Conservation (phyloP, 2,797 vertebrate genomes). For the Schizopygopsis pylzovi region DNA sequence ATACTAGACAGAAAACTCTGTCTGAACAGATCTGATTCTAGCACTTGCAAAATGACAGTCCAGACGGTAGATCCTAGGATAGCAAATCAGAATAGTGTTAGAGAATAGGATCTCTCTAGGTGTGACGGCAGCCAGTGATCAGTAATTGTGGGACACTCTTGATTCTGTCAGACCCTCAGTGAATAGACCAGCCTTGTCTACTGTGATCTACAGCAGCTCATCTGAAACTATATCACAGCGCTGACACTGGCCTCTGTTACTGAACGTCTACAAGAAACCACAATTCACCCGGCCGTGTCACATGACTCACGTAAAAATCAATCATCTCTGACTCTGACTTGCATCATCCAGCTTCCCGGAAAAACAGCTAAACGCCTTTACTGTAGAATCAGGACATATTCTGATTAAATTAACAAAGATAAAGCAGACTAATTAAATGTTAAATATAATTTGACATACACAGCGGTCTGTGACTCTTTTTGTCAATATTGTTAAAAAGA, state of each 20-base stretch:
- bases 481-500: background rate
- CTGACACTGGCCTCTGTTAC: slow-evolving; percentile 37
- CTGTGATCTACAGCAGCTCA: slow-evolving; percentile 44
- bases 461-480: background rate
- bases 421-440: background rate
- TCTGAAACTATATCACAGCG: slow-evolving; percentile 38
- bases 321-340: slow-evolving; percentile 30
- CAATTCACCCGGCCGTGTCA: slow-evolving; percentile 45
- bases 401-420: background rate
- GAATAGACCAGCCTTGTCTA: slow-evolving; percentile 36
- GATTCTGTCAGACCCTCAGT: background rate
- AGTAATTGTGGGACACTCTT: background rate
- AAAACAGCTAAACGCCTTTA: background rate
- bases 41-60: background rate
- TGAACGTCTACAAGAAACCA: slow-evolving; percentile 18
- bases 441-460: background rate
- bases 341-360: background rate
- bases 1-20: too few relatives aligned
- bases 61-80: background rate
- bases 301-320: slow-evolving; percentile 34
- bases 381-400: background rate
- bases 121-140: background rate
- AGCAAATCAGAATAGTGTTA: background rate
- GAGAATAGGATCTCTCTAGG: background rate
- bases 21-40: background rate